phyloP scores from a whole-genome alignment of 2,113 vertebrate species.

The Micronycteris hirsuta region DNA sequence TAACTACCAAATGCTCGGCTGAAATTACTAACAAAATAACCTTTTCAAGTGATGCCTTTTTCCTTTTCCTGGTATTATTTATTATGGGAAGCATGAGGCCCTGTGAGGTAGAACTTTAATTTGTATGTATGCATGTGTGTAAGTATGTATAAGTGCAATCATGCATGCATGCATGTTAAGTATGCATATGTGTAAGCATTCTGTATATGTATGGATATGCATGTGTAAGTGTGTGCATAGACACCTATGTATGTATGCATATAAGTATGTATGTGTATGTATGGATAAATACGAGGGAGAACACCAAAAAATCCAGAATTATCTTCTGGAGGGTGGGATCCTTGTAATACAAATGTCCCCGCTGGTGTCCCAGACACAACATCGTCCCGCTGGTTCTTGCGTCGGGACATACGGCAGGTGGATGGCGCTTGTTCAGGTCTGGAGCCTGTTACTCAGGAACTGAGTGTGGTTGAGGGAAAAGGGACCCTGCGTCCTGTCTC shows the following conservation, averaged over 20 bases:
- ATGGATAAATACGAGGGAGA: no score
- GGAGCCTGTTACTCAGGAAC: neutral
- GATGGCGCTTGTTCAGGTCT: fast-evolving
- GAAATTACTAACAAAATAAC: slow-evolving; percentile 39
- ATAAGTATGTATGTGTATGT: neutral
- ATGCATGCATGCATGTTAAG: neutral
- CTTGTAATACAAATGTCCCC: no score
- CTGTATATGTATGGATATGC: neutral
- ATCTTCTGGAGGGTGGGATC: no score
- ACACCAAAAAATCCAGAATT: no score
- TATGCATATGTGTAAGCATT: neutral
- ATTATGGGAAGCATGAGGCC: neutral
- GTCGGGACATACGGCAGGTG: fast-evolving
- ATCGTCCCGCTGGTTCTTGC: fast-evolving
- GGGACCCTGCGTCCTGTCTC: neutral
- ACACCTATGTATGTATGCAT: no score
- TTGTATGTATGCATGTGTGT: neutral
- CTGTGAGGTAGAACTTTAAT: slow-evolving; percentile 45
- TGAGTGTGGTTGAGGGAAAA: neutral
- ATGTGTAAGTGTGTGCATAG: neutral
- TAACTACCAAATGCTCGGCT: slow-evolving; percentile 7
- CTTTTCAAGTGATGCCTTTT: slow-evolving; percentile 41
- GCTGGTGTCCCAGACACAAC: neutral
- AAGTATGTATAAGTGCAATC: neutral
- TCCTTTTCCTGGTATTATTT: neutral